Base-by-base conservation (phyloP, 2,113 vertebrate species). In the Macquaria australasica region DNA sequence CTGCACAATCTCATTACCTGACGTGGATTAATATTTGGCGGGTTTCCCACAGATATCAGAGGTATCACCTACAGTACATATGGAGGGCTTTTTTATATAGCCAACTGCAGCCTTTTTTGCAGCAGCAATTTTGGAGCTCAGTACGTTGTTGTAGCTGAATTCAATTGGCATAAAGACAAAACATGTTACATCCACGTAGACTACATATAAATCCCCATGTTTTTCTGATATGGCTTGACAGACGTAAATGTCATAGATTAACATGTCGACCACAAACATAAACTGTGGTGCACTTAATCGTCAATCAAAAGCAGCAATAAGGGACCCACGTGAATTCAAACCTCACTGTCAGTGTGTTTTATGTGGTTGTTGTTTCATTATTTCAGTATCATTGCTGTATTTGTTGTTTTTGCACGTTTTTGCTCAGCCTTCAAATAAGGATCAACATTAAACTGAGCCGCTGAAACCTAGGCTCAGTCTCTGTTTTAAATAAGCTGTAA, bases 291-390 rank as follows among this genome's bases (percentile, higher is more conserved):
- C 56, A 59, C 15, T 31, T 62, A 79, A 79, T 82, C 72, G 56
- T 79, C 59, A 86, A 96, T 97, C 95, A 95, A 96, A 97, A 97
- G 96, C 96, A 97, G 95, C 96, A 97, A 96, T 96, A 96, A 93
- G 93, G 96, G 95, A 96, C 25, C 23, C 95, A 96, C 96, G 95
- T 96, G 96, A 96, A 97, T 95, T 94, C 94, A 96, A 96, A 95
- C 96, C 95, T 95, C 82, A 95, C 96, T 95, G 94, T 96, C 94
- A 92, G 92, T 93, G 93, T 96, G 91, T 95, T 96, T 96, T 77
- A 63, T 41, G 21, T 51, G 75, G 39, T 84, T 66, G 41, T 45
- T 45, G 43, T 97, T 95, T 69, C 16, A 51, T 79, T 80, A 39
- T 82, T 58, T 83, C n/a, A 41, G n/a, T 43, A 12, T 82, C 63